Conservation (phyloP, 2,113 vertebrate species). For the Pachypanchax playfairii region DNA sequence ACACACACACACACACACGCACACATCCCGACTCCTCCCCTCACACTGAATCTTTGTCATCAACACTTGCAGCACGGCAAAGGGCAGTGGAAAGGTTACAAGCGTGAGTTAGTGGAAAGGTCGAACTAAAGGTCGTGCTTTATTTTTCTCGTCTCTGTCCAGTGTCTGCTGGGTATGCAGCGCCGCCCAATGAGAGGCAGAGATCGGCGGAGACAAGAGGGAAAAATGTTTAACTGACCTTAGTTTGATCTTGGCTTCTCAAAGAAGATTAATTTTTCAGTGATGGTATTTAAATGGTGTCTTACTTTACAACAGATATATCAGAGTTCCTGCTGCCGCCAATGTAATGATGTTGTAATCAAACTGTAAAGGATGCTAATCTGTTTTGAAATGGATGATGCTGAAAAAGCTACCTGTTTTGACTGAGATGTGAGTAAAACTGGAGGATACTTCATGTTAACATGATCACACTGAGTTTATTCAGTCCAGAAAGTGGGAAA, state of each 20-base stretch:
- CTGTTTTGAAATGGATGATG: constrained; percentile 7
- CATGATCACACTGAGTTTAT: not conserved
- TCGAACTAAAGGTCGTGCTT: constrained; percentile 76
- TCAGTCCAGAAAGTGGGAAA: too few species aligned
- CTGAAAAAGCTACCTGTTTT: constrained; percentile 23
- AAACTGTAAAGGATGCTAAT: constrained; percentile 16
- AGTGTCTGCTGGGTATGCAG: constrained; percentile 49
- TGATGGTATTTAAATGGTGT: constrained; percentile 64
- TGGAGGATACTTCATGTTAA: not conserved
- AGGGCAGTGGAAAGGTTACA: constrained; percentile 76
- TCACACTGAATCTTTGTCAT: constrained; percentile 68
- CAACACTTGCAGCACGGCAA: constrained; percentile 78
- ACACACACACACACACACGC: constrained; percentile 18
- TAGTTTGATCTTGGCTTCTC: constrained; percentile 65
- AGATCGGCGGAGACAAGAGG: constrained; percentile 42
- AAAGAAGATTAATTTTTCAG: constrained; percentile 60
- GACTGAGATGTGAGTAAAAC: not conserved
- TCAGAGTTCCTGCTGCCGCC: constrained; percentile 11
- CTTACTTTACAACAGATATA: constrained; percentile 57
- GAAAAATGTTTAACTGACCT: constrained; percentile 60
- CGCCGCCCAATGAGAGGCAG: constrained; percentile 56
- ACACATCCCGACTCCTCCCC: constrained; percentile 38
- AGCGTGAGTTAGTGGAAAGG: constrained; percentile 79
- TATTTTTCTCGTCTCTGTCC: constrained; percentile 59
- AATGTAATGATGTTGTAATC: constrained; percentile 22